Percentiles rank a stretch among this genome's conserved stretches.
These are phyloP conservation scores for Palythoa caribaeorum DNA, from an alignment of 92 coral and sea anemone genomes.

Conservation along the genomic window DNA sequence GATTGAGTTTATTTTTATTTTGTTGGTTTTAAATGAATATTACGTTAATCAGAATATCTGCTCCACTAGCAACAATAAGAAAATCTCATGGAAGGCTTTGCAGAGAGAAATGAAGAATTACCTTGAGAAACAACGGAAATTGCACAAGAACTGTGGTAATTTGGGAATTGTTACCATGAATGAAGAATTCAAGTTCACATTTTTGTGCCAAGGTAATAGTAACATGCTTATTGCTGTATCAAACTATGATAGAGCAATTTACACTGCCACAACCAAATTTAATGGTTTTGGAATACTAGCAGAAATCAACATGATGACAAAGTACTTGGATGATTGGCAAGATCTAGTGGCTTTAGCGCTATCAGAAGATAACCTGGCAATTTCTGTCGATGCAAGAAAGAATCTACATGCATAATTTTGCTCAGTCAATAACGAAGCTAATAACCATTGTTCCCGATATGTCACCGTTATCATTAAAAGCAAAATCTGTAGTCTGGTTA, in stretches of 20 bases:
- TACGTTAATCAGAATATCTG: conserved; percentile 5
- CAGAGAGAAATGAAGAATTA: conserved; percentile 56
- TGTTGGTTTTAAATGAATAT: neutral
- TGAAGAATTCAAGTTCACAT: conserved; percentile 58
- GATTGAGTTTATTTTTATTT: neutral
- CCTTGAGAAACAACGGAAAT: conserved; percentile 58
- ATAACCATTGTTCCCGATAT: conserved; percentile 36
- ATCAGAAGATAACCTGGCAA: conserved; percentile 61
- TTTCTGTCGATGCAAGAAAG: conserved; percentile 55
- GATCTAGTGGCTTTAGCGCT: conserved; percentile 46
- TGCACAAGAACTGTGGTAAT: conserved; percentile 64
- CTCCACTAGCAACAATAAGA: neutral
- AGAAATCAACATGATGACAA: conserved; percentile 36
- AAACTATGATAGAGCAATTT: conserved; percentile 57
- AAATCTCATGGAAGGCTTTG: conserved; percentile 56
- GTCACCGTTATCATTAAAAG: conserved; percentile 44
- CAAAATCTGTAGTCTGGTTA: conserved; percentile 53
- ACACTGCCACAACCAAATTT: conserved; percentile 56
- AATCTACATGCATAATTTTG: conserved; percentile 44
- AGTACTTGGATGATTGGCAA: conserved; percentile 45
- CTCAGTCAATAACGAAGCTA: conserved; percentile 40
- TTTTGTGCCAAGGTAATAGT: conserved; percentile 63
- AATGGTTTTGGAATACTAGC: conserved; percentile 55
- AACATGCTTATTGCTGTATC: conserved; percentile 71
- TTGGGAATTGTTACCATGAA: conserved; percentile 60